Percentiles rank a stretch among this genome's conserved stretches.
phyloP scores from a whole-genome alignment of 2,113 vertebrate genomes.

The Tragelaphus strepsiceros region DNA sequence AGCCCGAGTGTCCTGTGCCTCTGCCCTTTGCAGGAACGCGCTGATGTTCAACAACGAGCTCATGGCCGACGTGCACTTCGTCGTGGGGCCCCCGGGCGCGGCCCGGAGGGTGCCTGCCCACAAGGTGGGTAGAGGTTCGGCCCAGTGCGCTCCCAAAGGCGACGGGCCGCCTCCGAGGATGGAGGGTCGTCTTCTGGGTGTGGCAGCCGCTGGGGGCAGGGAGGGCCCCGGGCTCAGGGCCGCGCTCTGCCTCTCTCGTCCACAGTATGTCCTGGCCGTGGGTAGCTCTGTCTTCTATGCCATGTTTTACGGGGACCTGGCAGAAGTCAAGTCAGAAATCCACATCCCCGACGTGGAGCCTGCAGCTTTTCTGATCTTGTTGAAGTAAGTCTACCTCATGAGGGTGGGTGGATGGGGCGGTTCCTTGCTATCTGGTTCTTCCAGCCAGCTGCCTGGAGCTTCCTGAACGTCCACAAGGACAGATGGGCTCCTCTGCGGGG shows the following conservation, averaged over 20 bases:
- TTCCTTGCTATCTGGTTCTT: background rate
- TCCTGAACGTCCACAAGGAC: background rate
- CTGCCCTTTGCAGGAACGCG: slow-evolving; percentile 88
- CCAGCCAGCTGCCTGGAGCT: background rate
- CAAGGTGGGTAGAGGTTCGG: slow-evolving; percentile 84
- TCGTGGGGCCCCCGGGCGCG: slow-evolving; percentile 89
- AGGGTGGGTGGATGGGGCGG: background rate
- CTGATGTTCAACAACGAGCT: slow-evolving; percentile 99
- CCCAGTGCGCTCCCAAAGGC: background rate
- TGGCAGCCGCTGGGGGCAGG: background rate
- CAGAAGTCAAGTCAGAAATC: slow-evolving; percentile 94
- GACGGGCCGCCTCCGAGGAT: background rate
- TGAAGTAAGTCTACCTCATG: slow-evolving; percentile 88
- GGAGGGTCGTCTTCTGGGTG: background rate
- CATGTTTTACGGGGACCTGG: slow-evolving; percentile 98
- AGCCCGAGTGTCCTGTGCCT: slow-evolving; percentile 21
- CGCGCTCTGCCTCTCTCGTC: slow-evolving; percentile 27
- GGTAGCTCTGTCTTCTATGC: slow-evolving; percentile 99
- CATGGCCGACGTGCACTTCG: slow-evolving; percentile 98
- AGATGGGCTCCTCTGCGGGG: background rate
- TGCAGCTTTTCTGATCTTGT: slow-evolving; percentile 94
- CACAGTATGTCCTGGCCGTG: slow-evolving; percentile 96
- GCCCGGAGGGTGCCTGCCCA: slow-evolving; percentile 93
- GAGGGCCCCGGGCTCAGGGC: background rate
- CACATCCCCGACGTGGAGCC: slow-evolving; percentile 99